Evolutionary conservation across 2,797 vertebrate species (phyloP), one percentile per base, ranked within the genome.

Genomic region (Chelonia mydas): DNA sequence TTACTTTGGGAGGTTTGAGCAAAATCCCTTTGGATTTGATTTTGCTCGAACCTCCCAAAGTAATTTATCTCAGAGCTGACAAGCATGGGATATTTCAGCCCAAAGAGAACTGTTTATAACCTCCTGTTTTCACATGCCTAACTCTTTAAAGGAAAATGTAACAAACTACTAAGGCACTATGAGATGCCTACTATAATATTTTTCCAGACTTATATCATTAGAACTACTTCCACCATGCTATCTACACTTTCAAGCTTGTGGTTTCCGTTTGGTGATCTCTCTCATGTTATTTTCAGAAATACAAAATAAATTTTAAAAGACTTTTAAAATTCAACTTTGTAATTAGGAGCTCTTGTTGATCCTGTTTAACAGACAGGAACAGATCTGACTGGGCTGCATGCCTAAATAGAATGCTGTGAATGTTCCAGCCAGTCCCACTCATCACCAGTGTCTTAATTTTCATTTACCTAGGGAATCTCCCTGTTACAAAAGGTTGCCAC

Each of bases 401-500:
- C 72, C 77, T 86, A 86, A 81, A 47, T 90, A 68, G 74, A 82
- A 93, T 83, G 37, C 57, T 76, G 84, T 65, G 74, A 12, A 19
- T n/a, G 37, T 49, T n/a, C n/a, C 55, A 45, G 1, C 4, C n/a
- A 49, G 37, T 74, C 82, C 59, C 79, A 85, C 4, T 17, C 57
- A 6, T 47, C 78, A 79, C 37, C 31, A 88, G n/a, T 59, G 81
- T 84, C 91, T 92, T 82, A 85, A 90, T 84, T 83, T 92, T 82
- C 76, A 84, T 93, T 88, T 78, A 89, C 83, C 54, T 55, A 3
- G 23, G 72, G 28, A 90, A 53, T 87, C 78, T 83, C 85, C 3
- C 16, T 5, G 50, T 21, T 37, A 37, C 68, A 68, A 27, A 27
- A 61, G 65, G 10, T 33, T 89, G 65, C 53, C 59, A 57, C 72